Percentiles rank a stretch among this genome's conserved stretches.
Evolutionary conservation across 2,113 vertebrate species (phyloP).

Genomic region (Beaufortia kweichowensis): DNA sequence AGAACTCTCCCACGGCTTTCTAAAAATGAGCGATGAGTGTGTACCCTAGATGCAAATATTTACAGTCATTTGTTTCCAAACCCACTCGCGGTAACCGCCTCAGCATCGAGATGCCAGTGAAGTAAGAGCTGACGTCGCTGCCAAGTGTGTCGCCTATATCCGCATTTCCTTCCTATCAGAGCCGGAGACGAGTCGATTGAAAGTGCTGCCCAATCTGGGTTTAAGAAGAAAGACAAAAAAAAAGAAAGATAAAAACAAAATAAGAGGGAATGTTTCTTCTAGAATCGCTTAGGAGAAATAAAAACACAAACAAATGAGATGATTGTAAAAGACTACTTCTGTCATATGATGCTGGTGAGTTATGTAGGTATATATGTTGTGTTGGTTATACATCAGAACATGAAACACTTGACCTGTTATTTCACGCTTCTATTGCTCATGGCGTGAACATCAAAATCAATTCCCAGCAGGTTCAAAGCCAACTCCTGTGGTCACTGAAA

Average conservation of each 20-base stretch:
- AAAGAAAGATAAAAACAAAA: neutral
- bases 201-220: neutral
- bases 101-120: conserved; percentile 5
- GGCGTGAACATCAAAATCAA: conserved; percentile 30
- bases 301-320: no score
- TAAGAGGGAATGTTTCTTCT: no score
- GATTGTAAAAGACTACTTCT: no score
- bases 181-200: neutral
- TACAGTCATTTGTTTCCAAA: conserved; percentile 17
- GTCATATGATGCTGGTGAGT: no score
- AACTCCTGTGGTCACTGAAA: conserved; percentile 20
- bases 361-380: neutral
- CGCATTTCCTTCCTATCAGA: neutral
- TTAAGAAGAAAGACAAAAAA: neutral
- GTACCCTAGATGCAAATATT: conserved; percentile 20
- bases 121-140: neutral
- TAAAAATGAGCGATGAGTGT: conserved; percentile 7
- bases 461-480: conserved; percentile 26
- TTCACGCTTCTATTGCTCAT: conserved; percentile 3
- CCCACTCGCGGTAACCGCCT: conserved; percentile 18
- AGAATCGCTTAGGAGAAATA: no score
- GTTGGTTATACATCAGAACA: neutral
- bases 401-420: neutral
- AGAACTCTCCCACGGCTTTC: neutral
- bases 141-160: conserved; percentile 6